Percentiles rank a stretch among this genome's conserved stretches.
These are phyloP conservation scores for Rapana venosa DNA, from an alignment of 2,888 invertebrate species.

Conservation along the genomic window DNA sequence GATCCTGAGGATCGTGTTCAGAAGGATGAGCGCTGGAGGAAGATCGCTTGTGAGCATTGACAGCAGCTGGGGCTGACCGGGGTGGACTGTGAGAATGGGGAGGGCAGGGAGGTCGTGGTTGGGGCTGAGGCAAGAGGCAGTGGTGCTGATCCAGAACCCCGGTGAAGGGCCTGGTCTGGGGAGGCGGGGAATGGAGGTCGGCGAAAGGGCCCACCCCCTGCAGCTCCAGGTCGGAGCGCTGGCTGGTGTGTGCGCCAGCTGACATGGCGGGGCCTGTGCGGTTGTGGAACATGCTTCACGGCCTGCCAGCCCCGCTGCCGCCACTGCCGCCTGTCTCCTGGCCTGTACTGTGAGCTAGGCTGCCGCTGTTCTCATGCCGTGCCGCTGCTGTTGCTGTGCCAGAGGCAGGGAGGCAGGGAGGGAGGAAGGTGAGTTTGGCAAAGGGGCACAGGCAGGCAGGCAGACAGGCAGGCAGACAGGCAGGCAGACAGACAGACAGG, in stretches of 20 bases:
- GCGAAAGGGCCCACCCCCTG: neutral
- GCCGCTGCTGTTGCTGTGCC: neutral
- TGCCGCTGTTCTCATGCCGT: neutral
- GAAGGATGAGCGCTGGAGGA: neutral
- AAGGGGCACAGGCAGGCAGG: neutral
- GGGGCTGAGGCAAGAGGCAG: conserved; percentile 2
- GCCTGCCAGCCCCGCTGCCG: neutral
- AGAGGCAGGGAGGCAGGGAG: neutral
- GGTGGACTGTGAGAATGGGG: neutral
- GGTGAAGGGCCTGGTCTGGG: neutral
- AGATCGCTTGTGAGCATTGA: neutral
- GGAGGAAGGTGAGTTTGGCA: neutral
- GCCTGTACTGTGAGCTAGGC: neutral
- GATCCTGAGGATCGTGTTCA: neutral
- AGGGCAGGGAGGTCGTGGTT: neutral
- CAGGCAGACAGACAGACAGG: neutral
- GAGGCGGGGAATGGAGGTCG: neutral
- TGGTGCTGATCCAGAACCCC: neutral
- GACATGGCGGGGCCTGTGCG: neutral
- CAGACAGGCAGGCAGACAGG: neutral
- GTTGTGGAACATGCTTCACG: conserved; percentile 17
- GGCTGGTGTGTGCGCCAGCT: neutral
- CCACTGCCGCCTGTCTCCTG: neutral
- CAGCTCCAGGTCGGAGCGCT: neutral
- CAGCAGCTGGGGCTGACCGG: neutral